phyloP scores from a whole-genome alignment of 2,113 vertebrate genomes.

The Prolemur simus region DNA sequence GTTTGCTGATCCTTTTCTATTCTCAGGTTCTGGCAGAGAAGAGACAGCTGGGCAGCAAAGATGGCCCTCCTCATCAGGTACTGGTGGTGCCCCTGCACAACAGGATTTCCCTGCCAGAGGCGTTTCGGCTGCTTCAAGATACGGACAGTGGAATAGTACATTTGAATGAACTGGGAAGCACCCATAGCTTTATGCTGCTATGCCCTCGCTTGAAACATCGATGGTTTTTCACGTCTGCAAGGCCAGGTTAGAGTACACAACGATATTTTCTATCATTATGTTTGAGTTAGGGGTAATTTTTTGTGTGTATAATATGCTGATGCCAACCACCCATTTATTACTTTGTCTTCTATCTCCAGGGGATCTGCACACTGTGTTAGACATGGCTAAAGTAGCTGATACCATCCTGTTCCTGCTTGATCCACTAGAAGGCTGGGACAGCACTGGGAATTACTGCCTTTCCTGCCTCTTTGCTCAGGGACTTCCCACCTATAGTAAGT shows the following conservation, averaged over 20 bases:
- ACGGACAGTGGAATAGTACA: constrained; percentile 80
- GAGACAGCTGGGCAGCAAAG: constrained; percentile 91
- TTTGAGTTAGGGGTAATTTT: background rate
- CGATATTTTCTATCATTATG: background rate
- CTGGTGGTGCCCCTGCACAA: constrained; percentile 89
- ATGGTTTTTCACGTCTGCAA: constrained; percentile 89
- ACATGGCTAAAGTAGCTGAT: constrained; percentile 95
- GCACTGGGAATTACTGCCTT: constrained; percentile 92
- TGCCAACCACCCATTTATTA: background rate
- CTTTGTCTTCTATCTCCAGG: constrained; percentile 80
- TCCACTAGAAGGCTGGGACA: constrained; percentile 93
- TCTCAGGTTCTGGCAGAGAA: constrained; percentile 94
- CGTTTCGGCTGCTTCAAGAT: constrained; percentile 85
- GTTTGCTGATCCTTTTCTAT: background rate
- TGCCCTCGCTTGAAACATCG: constrained; percentile 92
- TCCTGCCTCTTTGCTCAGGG: constrained; percentile 97
- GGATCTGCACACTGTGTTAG: constrained; percentile 91
- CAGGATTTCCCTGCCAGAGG: constrained; percentile 65
- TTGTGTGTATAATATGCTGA: background rate
- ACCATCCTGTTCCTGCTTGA: constrained; percentile 94
- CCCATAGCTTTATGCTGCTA: constrained; percentile 88
- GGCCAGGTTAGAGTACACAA: constrained; percentile 83
- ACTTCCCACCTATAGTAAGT: constrained; percentile 93
- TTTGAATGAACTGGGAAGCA: constrained; percentile 65
- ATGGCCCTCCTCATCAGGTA: constrained; percentile 95